These are phyloP conservation scores for Caenorhabditis macrosperma DNA, from an alignment of 2,888 invertebrate genomes.

Conservation along the genomic window DNA sequence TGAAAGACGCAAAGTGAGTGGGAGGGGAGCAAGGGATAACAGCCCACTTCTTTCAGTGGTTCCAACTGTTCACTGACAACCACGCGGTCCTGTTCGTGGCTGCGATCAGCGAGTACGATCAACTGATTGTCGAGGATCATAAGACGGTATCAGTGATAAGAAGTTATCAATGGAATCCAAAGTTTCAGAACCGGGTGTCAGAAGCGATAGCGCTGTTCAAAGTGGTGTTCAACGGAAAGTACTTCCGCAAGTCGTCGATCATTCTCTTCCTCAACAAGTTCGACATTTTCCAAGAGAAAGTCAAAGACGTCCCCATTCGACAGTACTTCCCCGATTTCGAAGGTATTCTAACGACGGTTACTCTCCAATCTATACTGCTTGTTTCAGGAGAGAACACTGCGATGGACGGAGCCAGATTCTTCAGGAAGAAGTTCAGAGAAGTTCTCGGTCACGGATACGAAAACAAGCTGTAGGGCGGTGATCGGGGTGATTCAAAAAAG, in stretches of 20 bases:
- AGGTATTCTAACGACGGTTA: slow-evolving; percentile 53
- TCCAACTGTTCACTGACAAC: slow-evolving; percentile 76
- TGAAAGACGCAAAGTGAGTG: slow-evolving; percentile 70
- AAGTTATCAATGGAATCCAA: not conserved
- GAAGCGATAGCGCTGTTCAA: slow-evolving; percentile 75
- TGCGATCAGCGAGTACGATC: slow-evolving; percentile 77
- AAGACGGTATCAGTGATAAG: slow-evolving; percentile 61
- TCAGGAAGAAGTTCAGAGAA: slow-evolving; percentile 63
- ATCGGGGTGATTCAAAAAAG: not conserved
- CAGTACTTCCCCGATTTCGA: slow-evolving; percentile 67
- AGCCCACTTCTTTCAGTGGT: slow-evolving; percentile 72
- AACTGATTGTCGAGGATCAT: slow-evolving; percentile 72
- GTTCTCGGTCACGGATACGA: slow-evolving; percentile 41
- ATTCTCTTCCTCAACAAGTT: slow-evolving; percentile 79
- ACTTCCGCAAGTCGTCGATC: slow-evolving; percentile 72
- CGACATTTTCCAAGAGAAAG: slow-evolving; percentile 77
- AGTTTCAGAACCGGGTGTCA: slow-evolving; percentile 75
- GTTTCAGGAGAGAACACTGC: slow-evolving; percentile 68
- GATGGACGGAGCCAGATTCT: slow-evolving; percentile 63
- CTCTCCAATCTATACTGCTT: too few species aligned
- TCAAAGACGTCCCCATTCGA: slow-evolving; percentile 63
- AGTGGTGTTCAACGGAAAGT: slow-evolving; percentile 66
- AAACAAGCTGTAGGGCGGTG: slow-evolving; percentile 27
- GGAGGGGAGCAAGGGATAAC: not conserved
- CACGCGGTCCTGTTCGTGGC: slow-evolving; percentile 74